phyloP scores from a whole-genome alignment of 2,113 vertebrate species.

The Hippotragus niger region DNA sequence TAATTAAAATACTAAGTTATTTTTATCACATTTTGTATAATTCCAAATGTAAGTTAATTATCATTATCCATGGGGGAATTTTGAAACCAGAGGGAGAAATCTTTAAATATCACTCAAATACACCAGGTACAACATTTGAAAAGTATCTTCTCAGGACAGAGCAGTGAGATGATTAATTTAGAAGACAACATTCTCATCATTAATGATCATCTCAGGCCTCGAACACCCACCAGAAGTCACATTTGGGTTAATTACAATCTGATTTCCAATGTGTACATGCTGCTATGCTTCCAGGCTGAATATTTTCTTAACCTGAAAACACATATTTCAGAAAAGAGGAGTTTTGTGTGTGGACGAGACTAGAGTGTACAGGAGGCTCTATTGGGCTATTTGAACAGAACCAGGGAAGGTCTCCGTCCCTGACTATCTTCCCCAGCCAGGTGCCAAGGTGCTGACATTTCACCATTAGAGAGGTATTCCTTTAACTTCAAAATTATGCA shows the following conservation, averaged over 20 bases:
- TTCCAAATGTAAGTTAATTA: conserved; percentile 36
- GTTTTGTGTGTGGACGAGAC: not conserved
- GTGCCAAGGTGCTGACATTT: not conserved
- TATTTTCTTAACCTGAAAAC: not conserved
- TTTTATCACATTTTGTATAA: conserved; percentile 44
- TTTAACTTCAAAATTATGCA: not conserved
- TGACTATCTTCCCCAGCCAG: not conserved
- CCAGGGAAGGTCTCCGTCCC: not conserved
- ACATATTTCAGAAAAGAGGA: not conserved
- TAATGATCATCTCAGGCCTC: conserved; percentile 21
- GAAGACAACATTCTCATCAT: conserved; percentile 25
- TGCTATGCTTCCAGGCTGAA: not conserved
- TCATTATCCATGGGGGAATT: conserved; percentile 18
- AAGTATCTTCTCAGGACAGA: conserved; percentile 1
- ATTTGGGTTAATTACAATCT: conserved; percentile 9
- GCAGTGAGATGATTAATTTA: not conserved
- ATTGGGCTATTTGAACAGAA: not conserved
- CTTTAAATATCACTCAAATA: conserved; percentile 42
- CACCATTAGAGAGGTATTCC: not conserved
- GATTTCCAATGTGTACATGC: not conserved
- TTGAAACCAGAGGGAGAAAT: conserved; percentile 10
- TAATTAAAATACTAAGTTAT: conserved; percentile 56
- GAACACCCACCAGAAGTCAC: conserved; percentile 5
- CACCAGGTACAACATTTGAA: not conserved
- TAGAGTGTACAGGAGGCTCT: not conserved